phyloP scores from a whole-genome alignment of 2,888 invertebrate species.

The Cetonia aurata region DNA sequence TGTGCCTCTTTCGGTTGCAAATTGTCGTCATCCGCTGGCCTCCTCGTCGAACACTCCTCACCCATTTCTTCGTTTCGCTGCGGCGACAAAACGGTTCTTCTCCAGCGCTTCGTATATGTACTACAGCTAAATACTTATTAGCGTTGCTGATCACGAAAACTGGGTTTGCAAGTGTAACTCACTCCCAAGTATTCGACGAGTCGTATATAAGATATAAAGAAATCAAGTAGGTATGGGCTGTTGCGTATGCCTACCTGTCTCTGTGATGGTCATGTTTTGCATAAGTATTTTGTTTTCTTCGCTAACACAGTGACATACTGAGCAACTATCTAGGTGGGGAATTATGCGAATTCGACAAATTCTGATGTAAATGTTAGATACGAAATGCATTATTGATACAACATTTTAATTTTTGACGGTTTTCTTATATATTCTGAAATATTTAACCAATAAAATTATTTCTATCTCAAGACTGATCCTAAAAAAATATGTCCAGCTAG shows the following conservation, averaged over 20 bases:
- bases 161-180: constrained; percentile 26
- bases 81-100: constrained; percentile 20
- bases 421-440: too few species aligned
- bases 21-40: constrained; percentile 28
- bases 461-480: too few species aligned
- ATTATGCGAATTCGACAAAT: too few species aligned
- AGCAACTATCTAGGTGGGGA: too few species aligned
- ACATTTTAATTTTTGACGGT: too few species aligned
- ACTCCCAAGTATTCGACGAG: constrained; percentile 13
- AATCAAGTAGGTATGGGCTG: neutral
- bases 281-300: constrained; percentile 12
- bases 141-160: constrained; percentile 35
- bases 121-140: constrained; percentile 8
- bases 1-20: constrained; percentile 18
- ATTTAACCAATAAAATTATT: too few species aligned
- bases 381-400: too few species aligned
- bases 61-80: constrained; percentile 21
- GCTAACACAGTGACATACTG: neutral
- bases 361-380: too few species aligned
- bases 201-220: neutral
- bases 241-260: too few species aligned
- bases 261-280: neutral
- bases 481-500: too few species aligned
- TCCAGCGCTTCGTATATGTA: neutral
- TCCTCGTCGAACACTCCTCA: constrained; percentile 28